Conservation (phyloP, 2,113 vertebrate species). For the Gymnobelideus leadbeateri region DNA sequence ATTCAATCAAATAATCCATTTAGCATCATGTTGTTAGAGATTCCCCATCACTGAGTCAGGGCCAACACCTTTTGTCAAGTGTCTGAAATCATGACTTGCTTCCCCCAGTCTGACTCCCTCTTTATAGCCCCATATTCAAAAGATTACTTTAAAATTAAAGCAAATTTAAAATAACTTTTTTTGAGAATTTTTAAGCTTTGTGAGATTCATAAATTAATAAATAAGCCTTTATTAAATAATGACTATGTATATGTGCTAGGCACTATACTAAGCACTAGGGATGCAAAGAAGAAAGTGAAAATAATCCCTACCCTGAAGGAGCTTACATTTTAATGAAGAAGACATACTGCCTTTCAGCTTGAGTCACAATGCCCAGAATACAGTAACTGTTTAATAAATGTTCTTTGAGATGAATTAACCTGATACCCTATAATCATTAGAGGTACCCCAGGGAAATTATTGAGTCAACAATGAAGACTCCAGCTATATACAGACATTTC, state of each 20-base stretch:
- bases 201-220: not conserved
- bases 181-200: not conserved
- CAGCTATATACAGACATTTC: not conserved
- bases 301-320: not conserved
- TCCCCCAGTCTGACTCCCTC: not conserved
- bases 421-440: not conserved
- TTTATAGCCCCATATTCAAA: not conserved
- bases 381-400: not conserved
- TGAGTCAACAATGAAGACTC: not conserved
- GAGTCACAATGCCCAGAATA: not conserved
- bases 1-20: not conserved
- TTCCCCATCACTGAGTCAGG: not conserved
- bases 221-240: not conserved
- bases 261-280: not conserved
- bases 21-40: not conserved
- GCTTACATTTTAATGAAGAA: not conserved
- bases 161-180: not conserved
- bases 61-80: not conserved
- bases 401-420: not conserved
- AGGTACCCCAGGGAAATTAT: not conserved
- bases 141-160: not conserved
- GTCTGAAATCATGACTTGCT: not conserved
- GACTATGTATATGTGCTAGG: not conserved
- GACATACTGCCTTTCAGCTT: not conserved
- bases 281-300: not conserved